Evolutionary conservation across 2,888 invertebrate genomes (phyloP), one percentile per base, ranked within the genome.

Genomic region (Meta bourneti): DNA sequence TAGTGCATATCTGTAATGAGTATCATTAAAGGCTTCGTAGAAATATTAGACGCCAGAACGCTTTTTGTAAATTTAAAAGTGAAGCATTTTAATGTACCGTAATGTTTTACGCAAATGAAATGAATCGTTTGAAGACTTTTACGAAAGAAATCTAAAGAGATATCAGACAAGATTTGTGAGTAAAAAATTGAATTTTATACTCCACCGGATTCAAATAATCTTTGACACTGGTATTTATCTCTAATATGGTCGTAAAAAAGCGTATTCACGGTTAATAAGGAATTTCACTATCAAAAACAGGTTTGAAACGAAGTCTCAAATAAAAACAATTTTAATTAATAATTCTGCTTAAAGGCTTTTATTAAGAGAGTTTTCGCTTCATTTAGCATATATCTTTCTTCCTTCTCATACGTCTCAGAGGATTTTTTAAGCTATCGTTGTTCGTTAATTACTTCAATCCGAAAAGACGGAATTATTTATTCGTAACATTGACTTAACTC

Each of bases 381-480:
- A 87, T 87, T 87, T 87, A 80, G 54, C 54, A n/a, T 16, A n/a
- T 34, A 84, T 54, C n/a, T 81, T 54, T 83, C 54, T 84, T 48
- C 16, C 52, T 48, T 70, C 85, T 48, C 70, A 80, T 71, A 79
- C 51, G 70, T 78, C 87, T 72, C 72, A 34, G 71, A 13, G 72
- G 71, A 80, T 79, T 87, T 72, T 72, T 87, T 80, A 51, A 51
- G 49, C 51, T 20, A 77, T 78, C 52, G 79, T 72, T 48, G 49
- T 51, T 80, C 52, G 54, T 80, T 87, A 85, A 85, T 85, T 75
- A 85, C 75, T 77, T 51, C 54, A 80, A 87, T 70, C 54, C 54
- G 87, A 87, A 87, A 80, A 80, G 79, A 74, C 79, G 51, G 70
- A 87, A 80, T 71, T 79, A 87, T 87, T 87, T 87, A 80, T 80